A percentile compares a stretch with the other conserved stretches of the same genome.
Conservation (phyloP, 2,113 vertebrate species). For the Mastomys natalensis region DNA sequence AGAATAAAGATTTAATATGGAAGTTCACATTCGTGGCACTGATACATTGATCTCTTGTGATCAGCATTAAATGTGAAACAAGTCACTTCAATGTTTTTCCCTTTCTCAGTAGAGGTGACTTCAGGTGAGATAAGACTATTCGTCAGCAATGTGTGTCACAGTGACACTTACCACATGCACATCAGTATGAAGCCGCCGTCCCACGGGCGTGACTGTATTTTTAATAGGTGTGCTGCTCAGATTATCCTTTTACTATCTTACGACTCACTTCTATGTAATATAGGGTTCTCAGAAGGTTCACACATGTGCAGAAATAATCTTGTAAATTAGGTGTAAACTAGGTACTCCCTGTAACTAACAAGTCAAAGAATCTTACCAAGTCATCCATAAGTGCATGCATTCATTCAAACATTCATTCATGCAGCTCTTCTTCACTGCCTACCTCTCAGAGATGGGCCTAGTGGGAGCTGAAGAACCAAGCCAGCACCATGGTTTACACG, state of each 20-base stretch:
- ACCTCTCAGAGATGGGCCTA: not conserved
- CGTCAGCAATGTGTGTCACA: not conserved
- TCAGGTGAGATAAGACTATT: conserved; percentile 1
- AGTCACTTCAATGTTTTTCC: not conserved
- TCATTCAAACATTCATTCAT: conserved; percentile 23
- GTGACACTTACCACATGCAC: not conserved
- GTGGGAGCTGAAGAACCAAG: not conserved
- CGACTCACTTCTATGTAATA: not conserved
- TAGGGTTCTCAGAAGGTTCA: not conserved
- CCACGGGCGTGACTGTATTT: conserved; percentile 14
- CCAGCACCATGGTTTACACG: not conserved
- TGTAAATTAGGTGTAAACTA: not conserved
- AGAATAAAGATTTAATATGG: conserved; percentile 34
- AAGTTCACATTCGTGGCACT: not conserved
- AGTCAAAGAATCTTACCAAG: conserved; percentile 10
- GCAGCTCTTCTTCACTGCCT: not conserved
- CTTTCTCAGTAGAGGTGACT: not conserved
- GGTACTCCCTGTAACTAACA: conserved; percentile 36
- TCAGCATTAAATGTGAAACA: not conserved
- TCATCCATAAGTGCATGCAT: not conserved
- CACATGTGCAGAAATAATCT: conserved; percentile 5
- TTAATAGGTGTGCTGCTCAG: conserved; percentile 13
- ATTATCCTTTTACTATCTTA: not conserved
- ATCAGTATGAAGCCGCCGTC: not conserved
- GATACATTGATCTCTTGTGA: not conserved